phyloP scores from a whole-genome alignment of 2,888 invertebrate genomes.

The Parascotia fuliginaria region DNA sequence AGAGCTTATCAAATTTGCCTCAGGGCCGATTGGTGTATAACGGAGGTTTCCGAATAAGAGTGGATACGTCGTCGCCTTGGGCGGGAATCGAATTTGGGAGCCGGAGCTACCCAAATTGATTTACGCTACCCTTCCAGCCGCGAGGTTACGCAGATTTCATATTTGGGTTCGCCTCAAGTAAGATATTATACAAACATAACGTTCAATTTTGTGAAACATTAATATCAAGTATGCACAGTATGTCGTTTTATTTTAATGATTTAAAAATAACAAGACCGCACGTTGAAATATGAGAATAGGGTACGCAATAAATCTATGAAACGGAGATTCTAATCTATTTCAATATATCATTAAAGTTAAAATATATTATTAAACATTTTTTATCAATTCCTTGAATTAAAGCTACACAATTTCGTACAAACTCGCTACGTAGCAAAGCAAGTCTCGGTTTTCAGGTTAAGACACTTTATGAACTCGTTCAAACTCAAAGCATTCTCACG shows the following conservation, averaged over 20 bases:
- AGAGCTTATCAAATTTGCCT: constrained; percentile 68
- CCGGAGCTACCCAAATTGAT: constrained; percentile 78
- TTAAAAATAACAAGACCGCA: neutral
- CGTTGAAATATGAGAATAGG: neutral
- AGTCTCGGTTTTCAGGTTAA: neutral
- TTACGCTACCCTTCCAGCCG: constrained; percentile 66
- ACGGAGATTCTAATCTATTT: no score
- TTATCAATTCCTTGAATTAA: no score
- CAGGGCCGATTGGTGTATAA: constrained; percentile 65
- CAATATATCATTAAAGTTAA: no score
- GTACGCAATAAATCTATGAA: no score
- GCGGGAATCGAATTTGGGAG: constrained; percentile 80
- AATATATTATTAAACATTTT: no score
- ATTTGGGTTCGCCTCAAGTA: constrained; percentile 29
- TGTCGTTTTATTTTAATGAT: neutral
- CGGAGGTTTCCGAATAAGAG: constrained; percentile 64
- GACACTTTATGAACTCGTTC: constrained; percentile 5
- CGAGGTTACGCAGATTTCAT: constrained; percentile 60
- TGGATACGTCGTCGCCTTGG: constrained; percentile 65
- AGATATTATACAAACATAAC: constrained; percentile 7
- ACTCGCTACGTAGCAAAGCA: neutral
- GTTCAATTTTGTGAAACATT: neutral
- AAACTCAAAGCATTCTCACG: constrained; percentile 10
- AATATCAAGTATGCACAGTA: neutral
- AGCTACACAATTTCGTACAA: no score